Evolutionary conservation across 2,888 invertebrate genomes (phyloP), one percentile per base, ranked within the genome.

Genomic region (Orchesellides sinensis): DNA sequence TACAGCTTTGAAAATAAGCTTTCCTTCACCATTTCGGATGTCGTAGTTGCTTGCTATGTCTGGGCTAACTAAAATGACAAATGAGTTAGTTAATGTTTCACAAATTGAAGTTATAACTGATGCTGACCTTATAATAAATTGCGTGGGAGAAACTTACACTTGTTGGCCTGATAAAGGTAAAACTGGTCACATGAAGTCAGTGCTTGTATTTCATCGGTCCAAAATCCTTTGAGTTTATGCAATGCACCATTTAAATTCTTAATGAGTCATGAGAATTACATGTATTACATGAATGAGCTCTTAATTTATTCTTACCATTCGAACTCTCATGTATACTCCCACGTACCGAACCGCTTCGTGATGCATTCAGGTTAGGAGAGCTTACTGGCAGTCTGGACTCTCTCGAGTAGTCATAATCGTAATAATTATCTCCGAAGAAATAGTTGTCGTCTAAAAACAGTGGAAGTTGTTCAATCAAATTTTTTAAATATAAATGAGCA

Each of bases 131-230:
- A 47, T 47, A n/a, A 47, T 17, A n/a, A n/a, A n/a, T n/a, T n/a
- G n/a, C n/a, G n/a, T n/a, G n/a, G 6, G 32, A 10, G 6, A 40
- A 2, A 25, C 79, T 59, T 84, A 85, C 85, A 70, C 80, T 85
- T 72, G 49, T 85, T 85, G 77, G 83, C 83, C 32, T 85, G 85
- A 25, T 73, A 80, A 10, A 85, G 47, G 59, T 74, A 83, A 73
- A 83, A 85, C 73, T 85, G 80, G 69, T 85, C 85, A 69, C 85
- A 85, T 14, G 70, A 59, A 29, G 69, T 77, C 35, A 85, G 77
- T 52, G 85, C 80, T 77, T 85, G 75, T 25, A 85, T 72, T 45
- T 85, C 85, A 27, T 80, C 80, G 3, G 83, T 81, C 85, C 85
- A 85, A 14, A 80, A 65, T 27, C 66, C 85, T 85, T 29, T 25